Evolutionary conservation across 2,113 vertebrate species (phyloP).

Genomic region (Propithecus coquereli): DNA sequence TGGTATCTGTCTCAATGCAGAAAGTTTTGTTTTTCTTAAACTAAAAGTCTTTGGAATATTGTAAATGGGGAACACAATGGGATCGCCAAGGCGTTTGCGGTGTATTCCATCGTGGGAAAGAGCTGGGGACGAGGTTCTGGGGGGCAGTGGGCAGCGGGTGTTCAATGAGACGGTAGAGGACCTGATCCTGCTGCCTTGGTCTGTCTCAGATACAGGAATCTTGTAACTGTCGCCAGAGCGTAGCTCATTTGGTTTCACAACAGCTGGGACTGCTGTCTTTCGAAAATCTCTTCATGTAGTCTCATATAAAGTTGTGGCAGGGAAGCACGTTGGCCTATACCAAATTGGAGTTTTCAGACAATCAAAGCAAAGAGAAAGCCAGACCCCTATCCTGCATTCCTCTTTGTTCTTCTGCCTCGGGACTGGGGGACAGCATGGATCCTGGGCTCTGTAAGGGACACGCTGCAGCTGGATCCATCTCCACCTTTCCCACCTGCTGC

Average conservation of each 20-base stretch:
- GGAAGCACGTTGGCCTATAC: background rate
- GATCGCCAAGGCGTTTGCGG: background rate
- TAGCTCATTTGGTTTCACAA: background rate
- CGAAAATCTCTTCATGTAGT: background rate
- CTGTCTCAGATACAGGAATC: background rate
- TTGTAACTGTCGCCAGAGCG: background rate
- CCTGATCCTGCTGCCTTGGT: background rate
- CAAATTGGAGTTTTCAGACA: background rate
- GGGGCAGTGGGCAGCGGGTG: background rate
- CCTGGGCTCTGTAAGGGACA: background rate
- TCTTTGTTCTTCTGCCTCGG: background rate
- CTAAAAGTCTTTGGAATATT: constrained; percentile 28
- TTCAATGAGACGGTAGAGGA: background rate
- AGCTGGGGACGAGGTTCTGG: background rate
- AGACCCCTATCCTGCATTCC: background rate
- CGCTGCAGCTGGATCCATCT: background rate
- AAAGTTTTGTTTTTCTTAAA: background rate
- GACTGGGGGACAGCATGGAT: background rate
- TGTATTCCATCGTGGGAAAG: background rate
- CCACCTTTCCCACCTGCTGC: background rate
- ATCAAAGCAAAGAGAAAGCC: background rate
- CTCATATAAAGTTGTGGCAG: background rate
- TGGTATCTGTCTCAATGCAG: background rate
- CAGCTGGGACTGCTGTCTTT: background rate
- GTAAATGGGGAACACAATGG: background rate